phyloP scores from a whole-genome alignment of 2,888 invertebrate genomes.

The Melanargia galathea region DNA sequence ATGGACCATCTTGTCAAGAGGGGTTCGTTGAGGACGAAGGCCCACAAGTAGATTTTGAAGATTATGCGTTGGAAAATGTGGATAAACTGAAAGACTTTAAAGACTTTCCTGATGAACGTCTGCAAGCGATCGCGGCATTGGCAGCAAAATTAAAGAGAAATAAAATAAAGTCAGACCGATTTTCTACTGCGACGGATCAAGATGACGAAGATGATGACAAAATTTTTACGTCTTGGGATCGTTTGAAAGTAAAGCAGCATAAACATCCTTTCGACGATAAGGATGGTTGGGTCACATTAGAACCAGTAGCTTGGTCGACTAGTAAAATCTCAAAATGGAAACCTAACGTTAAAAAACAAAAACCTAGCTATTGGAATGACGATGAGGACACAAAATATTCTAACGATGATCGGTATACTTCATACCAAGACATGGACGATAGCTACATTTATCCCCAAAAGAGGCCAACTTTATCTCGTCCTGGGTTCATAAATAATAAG shows the following conservation, averaged over 20 bases:
- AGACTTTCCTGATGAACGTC: slow-evolving; percentile 66
- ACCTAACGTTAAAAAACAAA: slow-evolving; percentile 82
- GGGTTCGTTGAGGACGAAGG: slow-evolving; percentile 59
- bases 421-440: slow-evolving; percentile 56
- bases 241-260: slow-evolving; percentile 79
- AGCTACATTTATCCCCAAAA: slow-evolving; percentile 64
- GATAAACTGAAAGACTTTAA: slow-evolving; percentile 78
- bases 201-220: slow-evolving; percentile 60
- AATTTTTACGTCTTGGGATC: slow-evolving; percentile 76
- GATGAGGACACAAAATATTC: slow-evolving; percentile 61
- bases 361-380: slow-evolving; percentile 71
- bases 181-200: slow-evolving; percentile 44
- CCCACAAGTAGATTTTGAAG: slow-evolving; percentile 82
- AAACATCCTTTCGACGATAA: slow-evolving; percentile 85
- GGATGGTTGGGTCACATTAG: slow-evolving; percentile 89
- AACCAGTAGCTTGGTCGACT: slow-evolving; percentile 90
- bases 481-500: slow-evolving; percentile 70
- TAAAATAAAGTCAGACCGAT: slow-evolving; percentile 59
- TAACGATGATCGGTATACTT: slow-evolving; percentile 48
- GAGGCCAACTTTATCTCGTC: slow-evolving; percentile 61
- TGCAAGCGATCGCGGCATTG: slow-evolving; percentile 71
- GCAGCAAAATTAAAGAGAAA: slow-evolving; percentile 77
- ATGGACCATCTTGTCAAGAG: slow-evolving; percentile 74
- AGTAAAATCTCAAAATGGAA: slow-evolving; percentile 92
- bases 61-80: slow-evolving; percentile 81